phyloP scores from a whole-genome alignment of 2,113 vertebrate genomes.

The Phrynosoma platyrhinos region DNA sequence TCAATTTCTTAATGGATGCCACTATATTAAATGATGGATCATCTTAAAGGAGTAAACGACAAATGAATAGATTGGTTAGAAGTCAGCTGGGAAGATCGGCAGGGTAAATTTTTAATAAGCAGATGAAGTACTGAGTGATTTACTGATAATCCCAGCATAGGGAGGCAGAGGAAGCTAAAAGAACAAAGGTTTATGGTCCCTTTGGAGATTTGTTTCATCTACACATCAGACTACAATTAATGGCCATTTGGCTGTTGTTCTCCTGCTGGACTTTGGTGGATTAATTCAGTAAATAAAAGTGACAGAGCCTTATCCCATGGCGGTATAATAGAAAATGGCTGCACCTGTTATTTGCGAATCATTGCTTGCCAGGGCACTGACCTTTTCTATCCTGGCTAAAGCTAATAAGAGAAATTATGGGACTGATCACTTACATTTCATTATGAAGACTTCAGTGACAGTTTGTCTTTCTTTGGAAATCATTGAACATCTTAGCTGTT shows the following conservation, averaged over 20 bases:
- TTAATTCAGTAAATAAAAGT: constrained; percentile 89
- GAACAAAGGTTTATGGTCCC: constrained; percentile 84
- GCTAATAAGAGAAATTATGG: constrained; percentile 78
- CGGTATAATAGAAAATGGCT: constrained; percentile 75
- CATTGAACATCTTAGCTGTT: neutral
- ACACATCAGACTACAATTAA: constrained; percentile 86
- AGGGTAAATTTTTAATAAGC: constrained; percentile 79
- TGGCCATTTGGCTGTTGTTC: constrained; percentile 85
- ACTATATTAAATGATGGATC: neutral
- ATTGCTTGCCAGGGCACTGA: constrained; percentile 78
- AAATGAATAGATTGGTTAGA: neutral
- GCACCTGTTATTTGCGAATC: constrained; percentile 86
- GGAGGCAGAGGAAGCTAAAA: constrained; percentile 73
- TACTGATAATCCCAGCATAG: constrained; percentile 72
- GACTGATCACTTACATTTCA: constrained; percentile 70
- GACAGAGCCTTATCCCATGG: constrained; percentile 80
- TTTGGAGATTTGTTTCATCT: constrained; percentile 85
- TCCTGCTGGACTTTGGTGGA: constrained; percentile 84
- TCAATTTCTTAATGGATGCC: constrained; percentile 13
- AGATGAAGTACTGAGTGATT: constrained; percentile 76
- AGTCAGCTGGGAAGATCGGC: constrained; percentile 67
- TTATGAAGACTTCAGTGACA: constrained; percentile 51
- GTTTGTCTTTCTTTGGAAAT: constrained; percentile 41
- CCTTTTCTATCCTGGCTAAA: constrained; percentile 78
- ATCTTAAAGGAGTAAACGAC: constrained; percentile 16